phyloP scores from a whole-genome alignment of 2,888 invertebrate genomes.

The Priocnemis perturbator region DNA sequence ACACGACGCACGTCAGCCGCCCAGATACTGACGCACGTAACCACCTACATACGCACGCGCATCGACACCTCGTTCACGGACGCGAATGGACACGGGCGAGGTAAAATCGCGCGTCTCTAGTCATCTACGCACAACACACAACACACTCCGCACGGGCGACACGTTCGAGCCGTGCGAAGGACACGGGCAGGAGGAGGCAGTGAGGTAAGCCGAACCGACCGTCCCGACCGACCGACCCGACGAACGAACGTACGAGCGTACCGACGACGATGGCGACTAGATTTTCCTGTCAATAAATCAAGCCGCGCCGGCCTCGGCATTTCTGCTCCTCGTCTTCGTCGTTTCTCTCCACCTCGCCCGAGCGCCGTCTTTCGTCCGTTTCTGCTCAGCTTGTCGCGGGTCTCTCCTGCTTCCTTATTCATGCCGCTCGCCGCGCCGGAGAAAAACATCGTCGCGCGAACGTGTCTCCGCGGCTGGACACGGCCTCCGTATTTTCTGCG shows the following conservation, averaged over 20 bases:
- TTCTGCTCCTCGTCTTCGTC: conserved; percentile 62
- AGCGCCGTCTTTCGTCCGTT: conserved; percentile 65
- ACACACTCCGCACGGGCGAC: neutral
- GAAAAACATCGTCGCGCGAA: conserved; percentile 52
- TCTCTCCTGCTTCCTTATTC: conserved; percentile 70
- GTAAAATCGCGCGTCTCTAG: no score
- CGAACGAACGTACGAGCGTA: neutral
- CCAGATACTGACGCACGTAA: no score
- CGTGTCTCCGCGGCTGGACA: conserved; percentile 5
- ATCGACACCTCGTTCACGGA: no score
- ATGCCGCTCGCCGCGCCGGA: conserved; percentile 45
- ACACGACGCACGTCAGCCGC: no score
- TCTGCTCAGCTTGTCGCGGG: conserved; percentile 41
- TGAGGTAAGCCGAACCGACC: conserved; percentile 7
- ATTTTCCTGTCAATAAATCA: conserved; percentile 76
- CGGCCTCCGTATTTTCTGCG: neutral
- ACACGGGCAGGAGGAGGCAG: conserved; percentile 1
- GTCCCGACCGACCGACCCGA: neutral
- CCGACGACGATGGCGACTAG: conserved; percentile 65
- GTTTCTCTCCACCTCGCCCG: conserved; percentile 61
- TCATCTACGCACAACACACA: no score
- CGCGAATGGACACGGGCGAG: no score
- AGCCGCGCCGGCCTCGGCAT: conserved; percentile 69
- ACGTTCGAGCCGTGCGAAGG: neutral
- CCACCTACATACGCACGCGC: no score